phyloP scores from a whole-genome alignment of 1,140 invertebrate species.

The Drosophila melanica region DNA sequence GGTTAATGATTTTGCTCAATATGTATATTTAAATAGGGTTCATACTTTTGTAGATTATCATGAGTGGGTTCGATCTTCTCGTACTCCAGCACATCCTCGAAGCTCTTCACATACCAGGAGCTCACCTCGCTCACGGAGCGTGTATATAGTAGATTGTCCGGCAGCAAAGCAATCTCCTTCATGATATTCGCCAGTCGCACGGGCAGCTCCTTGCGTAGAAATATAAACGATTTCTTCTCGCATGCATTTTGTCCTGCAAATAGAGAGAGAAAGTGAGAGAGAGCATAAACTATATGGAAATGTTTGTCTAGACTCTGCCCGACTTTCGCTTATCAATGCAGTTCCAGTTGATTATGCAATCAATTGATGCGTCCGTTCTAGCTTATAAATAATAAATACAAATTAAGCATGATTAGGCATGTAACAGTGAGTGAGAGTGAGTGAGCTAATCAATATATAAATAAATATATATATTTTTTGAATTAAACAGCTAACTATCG shows the following conservation, averaged over 20 bases:
- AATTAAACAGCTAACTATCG: no score
- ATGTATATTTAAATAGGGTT: no score
- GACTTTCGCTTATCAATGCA: slow-evolving; percentile 10
- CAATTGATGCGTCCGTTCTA: slow-evolving; percentile 6
- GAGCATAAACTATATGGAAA: not conserved
- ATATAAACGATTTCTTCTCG: slow-evolving; percentile 95
- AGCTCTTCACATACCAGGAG: slow-evolving; percentile 96
- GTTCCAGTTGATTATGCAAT: slow-evolving; percentile 15
- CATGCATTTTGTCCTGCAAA: slow-evolving; percentile 93
- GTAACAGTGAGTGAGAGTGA: no score
- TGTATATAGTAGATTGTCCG: slow-evolving; percentile 94
- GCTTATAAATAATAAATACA: not conserved
- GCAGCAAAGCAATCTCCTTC: slow-evolving; percentile 98
- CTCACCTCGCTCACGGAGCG: slow-evolving; percentile 95
- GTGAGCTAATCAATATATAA: no score
- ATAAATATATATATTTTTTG: no score
- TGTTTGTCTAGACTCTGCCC: slow-evolving; percentile 5
- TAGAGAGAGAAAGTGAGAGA: slow-evolving; percentile 65
- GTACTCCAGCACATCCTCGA: slow-evolving; percentile 96
- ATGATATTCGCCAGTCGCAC: slow-evolving; percentile 98
- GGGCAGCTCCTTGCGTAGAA: slow-evolving; percentile 97
- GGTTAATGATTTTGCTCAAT: not conserved
- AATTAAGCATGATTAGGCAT: no score
- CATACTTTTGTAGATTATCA: slow-evolving; percentile 88
- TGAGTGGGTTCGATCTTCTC: slow-evolving; percentile 90